These are phyloP conservation scores for Drosophila grimshawi DNA, from an alignment of 1,140 invertebrate genomes.

Conservation along the genomic window DNA sequence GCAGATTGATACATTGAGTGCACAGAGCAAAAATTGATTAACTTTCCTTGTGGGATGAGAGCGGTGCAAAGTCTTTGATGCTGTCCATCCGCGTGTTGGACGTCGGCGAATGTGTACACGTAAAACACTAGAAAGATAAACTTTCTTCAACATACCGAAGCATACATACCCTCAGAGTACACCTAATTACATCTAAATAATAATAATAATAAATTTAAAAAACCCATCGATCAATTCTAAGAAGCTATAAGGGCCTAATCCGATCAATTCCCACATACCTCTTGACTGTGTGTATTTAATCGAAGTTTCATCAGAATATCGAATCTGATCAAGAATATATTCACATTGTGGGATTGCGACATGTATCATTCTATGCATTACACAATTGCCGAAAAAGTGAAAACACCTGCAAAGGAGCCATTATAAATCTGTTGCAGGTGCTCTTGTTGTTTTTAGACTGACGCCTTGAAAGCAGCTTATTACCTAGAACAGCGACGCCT, in stretches of 20 bases:
- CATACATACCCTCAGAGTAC: neutral
- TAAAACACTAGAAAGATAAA: neutral
- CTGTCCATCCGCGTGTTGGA: slow-evolving; percentile 25
- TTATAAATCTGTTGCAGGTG: slow-evolving; percentile 29
- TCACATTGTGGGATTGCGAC: no score
- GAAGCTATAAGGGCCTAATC: no score
- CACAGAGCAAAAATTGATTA: slow-evolving; percentile 68
- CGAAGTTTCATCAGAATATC: no score
- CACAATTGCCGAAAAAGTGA: neutral
- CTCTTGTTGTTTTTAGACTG: slow-evolving; percentile 40
- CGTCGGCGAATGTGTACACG: slow-evolving; percentile 10
- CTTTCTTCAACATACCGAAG: neutral
- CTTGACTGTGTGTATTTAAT: no score
- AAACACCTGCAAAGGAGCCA: slow-evolving; percentile 28
- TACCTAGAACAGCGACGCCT: slow-evolving; percentile 45
- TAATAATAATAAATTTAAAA: no score
- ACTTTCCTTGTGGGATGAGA: slow-evolving; percentile 30
- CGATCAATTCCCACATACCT: no score
- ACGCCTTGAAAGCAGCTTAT: slow-evolving; percentile 62
- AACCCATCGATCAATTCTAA: no score
- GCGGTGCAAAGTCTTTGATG: slow-evolving; percentile 3
- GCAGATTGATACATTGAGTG: slow-evolving; percentile 24
- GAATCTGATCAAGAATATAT: no score
- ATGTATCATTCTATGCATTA: neutral
- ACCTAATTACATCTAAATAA: no score